Percentiles rank a stretch among this genome's conserved stretches.
Conservation (phyloP, 2,888 invertebrate species). For the Nysson spinosus region DNA sequence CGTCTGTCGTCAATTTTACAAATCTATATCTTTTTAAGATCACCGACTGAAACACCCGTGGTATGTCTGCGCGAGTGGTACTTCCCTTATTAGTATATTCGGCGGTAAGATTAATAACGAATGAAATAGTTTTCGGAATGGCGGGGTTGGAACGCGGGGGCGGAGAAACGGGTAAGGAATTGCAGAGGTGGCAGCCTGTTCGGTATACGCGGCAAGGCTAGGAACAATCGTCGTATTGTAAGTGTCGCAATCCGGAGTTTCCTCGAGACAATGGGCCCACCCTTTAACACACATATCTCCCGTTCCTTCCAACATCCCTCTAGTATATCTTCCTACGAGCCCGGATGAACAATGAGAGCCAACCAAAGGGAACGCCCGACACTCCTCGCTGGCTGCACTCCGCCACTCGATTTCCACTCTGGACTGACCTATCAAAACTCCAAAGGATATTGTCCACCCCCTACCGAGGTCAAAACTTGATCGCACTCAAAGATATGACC, state of each 20-base stretch:
- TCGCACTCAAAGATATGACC: too few species aligned
- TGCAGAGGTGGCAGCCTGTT: constrained; percentile 58
- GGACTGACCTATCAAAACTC: too few species aligned
- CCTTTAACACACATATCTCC: constrained; percentile 68
- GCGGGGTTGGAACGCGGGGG: constrained; percentile 30
- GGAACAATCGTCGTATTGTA: constrained; percentile 75
- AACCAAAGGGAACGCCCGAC: constrained; percentile 46
- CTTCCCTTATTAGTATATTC: too few species aligned
- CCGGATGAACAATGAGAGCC: constrained; percentile 70
- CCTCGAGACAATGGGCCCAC: constrained; percentile 69
- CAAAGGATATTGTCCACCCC: too few species aligned
- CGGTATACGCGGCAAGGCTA: constrained; percentile 67
- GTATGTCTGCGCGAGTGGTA: too few species aligned
- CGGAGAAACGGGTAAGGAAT: constrained; percentile 43
- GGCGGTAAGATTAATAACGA: constrained; percentile 68
- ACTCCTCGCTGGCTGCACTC: constrained; percentile 14
- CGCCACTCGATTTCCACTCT: too few species aligned
- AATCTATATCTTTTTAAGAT: too few species aligned
- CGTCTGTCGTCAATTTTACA: too few species aligned
- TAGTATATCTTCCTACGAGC: constrained; percentile 64
- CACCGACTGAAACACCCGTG: too few species aligned
- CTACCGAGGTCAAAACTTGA: too few species aligned
- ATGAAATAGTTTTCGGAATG: constrained; percentile 69
- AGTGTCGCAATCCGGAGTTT: constrained; percentile 69
- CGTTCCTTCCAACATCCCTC: constrained; percentile 10